Evolutionary conservation across 2,888 invertebrate genomes (phyloP).

Genomic region (Leptogaster cylindrica): DNA sequence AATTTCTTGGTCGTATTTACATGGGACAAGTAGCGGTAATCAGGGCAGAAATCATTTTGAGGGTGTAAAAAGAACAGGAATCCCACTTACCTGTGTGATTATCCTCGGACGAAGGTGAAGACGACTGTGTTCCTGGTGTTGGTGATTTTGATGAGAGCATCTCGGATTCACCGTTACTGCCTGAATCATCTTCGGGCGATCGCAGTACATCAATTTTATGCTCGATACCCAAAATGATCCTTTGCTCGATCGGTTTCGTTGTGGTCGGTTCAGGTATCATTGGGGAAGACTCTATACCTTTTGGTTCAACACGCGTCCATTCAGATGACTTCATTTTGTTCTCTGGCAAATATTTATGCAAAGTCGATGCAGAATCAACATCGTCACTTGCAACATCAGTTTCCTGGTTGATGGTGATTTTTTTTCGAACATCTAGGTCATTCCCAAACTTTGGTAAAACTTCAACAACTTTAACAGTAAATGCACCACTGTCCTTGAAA

Average conservation of each 20-base stretch:
- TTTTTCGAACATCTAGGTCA: conserved; percentile 6
- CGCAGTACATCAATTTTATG: conserved; percentile 45
- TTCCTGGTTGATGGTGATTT: background rate
- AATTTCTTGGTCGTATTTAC: conserved; percentile 2
- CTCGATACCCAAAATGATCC: conserved; percentile 60
- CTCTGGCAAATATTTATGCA: background rate
- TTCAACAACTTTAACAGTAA: conserved; percentile 39
- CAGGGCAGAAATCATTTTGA: background rate
- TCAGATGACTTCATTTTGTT: background rate
- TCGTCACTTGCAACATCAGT: background rate
- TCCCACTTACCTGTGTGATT: conserved; percentile 13
- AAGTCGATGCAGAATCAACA: background rate
- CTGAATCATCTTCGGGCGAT: conserved; percentile 43
- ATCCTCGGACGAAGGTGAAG: background rate
- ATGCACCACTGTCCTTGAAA: background rate
- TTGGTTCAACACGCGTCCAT: conserved; percentile 46
- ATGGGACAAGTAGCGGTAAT: background rate
- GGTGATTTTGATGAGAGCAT: conserved; percentile 1
- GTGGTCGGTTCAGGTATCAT: conserved; percentile 35
- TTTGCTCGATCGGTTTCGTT: conserved; percentile 58
- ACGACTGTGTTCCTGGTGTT: background rate
- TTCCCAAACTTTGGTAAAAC: conserved; percentile 35
- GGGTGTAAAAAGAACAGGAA: background rate
- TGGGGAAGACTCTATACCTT: conserved; percentile 45
- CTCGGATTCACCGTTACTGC: conserved; percentile 52